phyloP scores from a whole-genome alignment of 2,113 vertebrate species.

The Eurystomus gularis region DNA sequence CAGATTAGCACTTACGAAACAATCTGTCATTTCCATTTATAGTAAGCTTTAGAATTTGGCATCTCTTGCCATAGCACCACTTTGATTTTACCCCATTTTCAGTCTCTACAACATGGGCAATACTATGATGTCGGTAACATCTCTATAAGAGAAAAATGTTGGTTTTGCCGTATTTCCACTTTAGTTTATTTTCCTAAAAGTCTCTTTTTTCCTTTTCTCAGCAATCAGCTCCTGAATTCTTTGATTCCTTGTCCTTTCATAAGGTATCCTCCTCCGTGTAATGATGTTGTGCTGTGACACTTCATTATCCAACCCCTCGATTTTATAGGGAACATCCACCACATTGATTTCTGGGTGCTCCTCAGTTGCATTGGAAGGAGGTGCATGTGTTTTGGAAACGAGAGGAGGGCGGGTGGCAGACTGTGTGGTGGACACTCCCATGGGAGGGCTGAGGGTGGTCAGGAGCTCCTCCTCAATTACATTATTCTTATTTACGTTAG shows the following conservation, averaged over 20 bases:
- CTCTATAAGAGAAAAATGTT: slow-evolving; percentile 84
- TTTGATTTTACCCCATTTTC: background rate
- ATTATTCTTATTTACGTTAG: slow-evolving; percentile 53
- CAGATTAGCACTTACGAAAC: slow-evolving; percentile 39
- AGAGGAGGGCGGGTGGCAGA: slow-evolving; percentile 18
- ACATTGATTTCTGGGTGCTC: slow-evolving; percentile 84
- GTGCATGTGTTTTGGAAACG: background rate
- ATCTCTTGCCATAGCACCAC: slow-evolving; percentile 66
- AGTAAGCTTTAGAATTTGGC: slow-evolving; percentile 57
- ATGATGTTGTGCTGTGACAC: slow-evolving; percentile 87
- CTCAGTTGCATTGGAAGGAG: slow-evolving; percentile 60
- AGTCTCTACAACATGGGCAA: slow-evolving; percentile 29
- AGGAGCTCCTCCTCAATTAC: slow-evolving; percentile 57
- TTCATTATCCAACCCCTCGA: slow-evolving; percentile 72
- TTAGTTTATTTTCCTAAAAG: slow-evolving; percentile 83
- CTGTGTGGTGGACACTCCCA: slow-evolving; percentile 1
- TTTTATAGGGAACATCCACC: slow-evolving; percentile 80
- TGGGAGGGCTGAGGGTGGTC: slow-evolving; percentile 47
- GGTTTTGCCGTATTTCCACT: slow-evolving; percentile 63
- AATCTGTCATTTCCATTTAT: slow-evolving; percentile 23
- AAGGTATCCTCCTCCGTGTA: slow-evolving; percentile 77
- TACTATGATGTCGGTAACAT: slow-evolving; percentile 58
- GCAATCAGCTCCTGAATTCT: slow-evolving; percentile 93
- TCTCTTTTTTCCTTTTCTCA: slow-evolving; percentile 83
- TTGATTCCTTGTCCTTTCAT: slow-evolving; percentile 91